Evolutionary conservation across 1,140 invertebrate genomes (phyloP).

Genomic region (Gonioctena quinquepunctata): DNA sequence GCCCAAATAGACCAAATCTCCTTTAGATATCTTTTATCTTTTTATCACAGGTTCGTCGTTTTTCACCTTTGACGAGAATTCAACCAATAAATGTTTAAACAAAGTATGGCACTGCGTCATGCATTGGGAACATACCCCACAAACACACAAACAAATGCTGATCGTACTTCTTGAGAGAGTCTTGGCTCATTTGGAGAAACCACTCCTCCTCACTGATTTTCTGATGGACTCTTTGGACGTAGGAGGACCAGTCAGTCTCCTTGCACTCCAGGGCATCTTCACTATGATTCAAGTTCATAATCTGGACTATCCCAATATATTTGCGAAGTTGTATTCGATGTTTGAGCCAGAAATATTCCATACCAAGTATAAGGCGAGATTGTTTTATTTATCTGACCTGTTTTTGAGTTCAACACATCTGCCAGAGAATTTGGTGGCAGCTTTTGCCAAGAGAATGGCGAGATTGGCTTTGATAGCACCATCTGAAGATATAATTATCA

Average conservation of each 20-base stretch:
- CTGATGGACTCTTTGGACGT: conserved; percentile 86
- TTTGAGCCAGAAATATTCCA: conserved; percentile 88
- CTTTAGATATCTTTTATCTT: background rate
- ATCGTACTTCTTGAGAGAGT: conserved; percentile 82
- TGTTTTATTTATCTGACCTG: conserved; percentile 86
- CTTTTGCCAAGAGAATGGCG: conserved; percentile 88
- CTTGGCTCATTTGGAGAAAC: conserved; percentile 79
- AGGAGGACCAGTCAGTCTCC: conserved; percentile 82
- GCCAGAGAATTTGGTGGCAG: conserved; percentile 87
- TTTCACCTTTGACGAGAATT: conserved; percentile 47
- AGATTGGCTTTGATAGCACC: conserved; percentile 82
- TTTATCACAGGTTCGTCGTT: conserved; percentile 17
- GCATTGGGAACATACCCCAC: conserved; percentile 66
- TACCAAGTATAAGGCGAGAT: conserved; percentile 83
- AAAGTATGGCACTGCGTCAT: conserved; percentile 74
- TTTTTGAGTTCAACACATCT: conserved; percentile 94
- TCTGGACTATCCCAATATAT: conserved; percentile 95
- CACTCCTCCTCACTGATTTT: conserved; percentile 88
- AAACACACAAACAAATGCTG: conserved; percentile 77
- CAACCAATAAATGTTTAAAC: conserved; percentile 59
- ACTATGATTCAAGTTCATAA: conserved; percentile 89
- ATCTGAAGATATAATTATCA: conserved; percentile 75
- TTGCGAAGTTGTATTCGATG: conserved; percentile 90
- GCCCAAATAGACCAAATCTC: too few species aligned
- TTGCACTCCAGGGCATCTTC: conserved; percentile 93